Evolutionary conservation across 1,140 invertebrate genomes (phyloP).

Genomic region (Glossosoma conforme): DNA sequence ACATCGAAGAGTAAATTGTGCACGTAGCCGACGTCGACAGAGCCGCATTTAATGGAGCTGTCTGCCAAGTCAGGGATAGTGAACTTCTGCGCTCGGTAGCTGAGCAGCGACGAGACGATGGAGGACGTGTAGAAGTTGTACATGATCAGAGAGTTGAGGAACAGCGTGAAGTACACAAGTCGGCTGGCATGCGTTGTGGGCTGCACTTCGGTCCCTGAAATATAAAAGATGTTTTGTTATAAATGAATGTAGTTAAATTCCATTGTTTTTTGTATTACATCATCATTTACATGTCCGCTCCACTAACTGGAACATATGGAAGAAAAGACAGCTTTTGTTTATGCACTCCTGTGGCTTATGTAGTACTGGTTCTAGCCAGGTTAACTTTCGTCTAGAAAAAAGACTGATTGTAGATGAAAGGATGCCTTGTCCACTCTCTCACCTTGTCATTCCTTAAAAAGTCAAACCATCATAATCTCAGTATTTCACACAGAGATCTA

Average conservation of each 20-base stretch:
- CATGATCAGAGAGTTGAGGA: constrained; percentile 35
- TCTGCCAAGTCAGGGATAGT: constrained; percentile 24
- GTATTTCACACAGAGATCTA: no score
- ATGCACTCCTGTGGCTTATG: no score
- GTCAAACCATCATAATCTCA: no score
- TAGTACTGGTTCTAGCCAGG: no score
- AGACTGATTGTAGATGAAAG: no score
- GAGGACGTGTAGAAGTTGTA: constrained; percentile 42
- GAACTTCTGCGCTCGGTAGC: constrained; percentile 27
- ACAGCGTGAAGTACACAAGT: constrained; percentile 34
- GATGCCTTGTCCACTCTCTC: no score
- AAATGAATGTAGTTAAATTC: neutral
- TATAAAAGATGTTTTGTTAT: neutral
- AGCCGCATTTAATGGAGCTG: constrained; percentile 25
- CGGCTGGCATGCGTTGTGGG: constrained; percentile 32
- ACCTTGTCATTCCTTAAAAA: no score
- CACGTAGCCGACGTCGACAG: constrained; percentile 27
- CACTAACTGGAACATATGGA: no score
- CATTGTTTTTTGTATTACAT: neutral
- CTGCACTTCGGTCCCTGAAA: constrained; percentile 30
- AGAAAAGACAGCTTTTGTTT: no score
- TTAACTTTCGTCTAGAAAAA: no score
- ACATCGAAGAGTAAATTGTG: constrained; percentile 30
- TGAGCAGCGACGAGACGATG: constrained; percentile 37
- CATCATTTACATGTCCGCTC: no score